A percentile compares a stretch with the other conserved stretches of the same genome.
Evolutionary conservation across 2,113 vertebrate genomes (phyloP).

Genomic region (Cynoglossus semilaevis): DNA sequence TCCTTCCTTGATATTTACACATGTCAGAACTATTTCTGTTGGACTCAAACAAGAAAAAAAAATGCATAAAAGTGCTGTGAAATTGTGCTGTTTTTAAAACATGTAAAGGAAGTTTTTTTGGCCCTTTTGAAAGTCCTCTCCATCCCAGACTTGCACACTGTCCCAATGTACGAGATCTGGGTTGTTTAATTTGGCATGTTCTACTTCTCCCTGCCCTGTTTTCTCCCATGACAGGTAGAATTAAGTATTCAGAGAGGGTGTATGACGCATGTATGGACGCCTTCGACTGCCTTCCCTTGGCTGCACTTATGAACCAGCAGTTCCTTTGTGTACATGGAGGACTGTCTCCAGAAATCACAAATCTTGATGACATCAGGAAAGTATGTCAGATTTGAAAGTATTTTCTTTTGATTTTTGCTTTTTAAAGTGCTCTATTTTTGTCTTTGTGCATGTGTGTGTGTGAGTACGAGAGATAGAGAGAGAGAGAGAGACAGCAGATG

Average conservation of each 20-base stretch:
- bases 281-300: conserved; percentile 98
- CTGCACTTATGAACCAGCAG: conserved; percentile 98
- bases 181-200: conserved; percentile 62
- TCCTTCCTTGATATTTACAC: conserved; percentile 67
- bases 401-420: conserved; percentile 20
- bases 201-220: conserved; percentile 32
- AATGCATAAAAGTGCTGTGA: conserved; percentile 21
- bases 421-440: conserved; percentile 1
- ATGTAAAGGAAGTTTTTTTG: conserved; percentile 48
- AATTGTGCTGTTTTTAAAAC: conserved; percentile 43
- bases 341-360: conserved; percentile 97
- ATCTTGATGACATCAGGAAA: conserved; percentile 98
- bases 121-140: conserved; percentile 38
- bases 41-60: conserved; percentile 20
- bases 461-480: neutral
- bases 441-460: conserved; percentile 6
- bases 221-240: conserved; percentile 87
- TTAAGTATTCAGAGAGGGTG: conserved; percentile 98
- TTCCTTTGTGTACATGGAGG: conserved; percentile 98
- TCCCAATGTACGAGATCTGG: conserved; percentile 33
- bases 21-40: conserved; percentile 69
- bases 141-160: conserved; percentile 32
- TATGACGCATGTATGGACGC: conserved; percentile 99
- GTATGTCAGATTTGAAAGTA: conserved; percentile 76
- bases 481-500: conserved; percentile 7